Conservation (phyloP, 1,140 invertebrate genomes). For the Pachyrhynchus sulphureomaculatus region DNA sequence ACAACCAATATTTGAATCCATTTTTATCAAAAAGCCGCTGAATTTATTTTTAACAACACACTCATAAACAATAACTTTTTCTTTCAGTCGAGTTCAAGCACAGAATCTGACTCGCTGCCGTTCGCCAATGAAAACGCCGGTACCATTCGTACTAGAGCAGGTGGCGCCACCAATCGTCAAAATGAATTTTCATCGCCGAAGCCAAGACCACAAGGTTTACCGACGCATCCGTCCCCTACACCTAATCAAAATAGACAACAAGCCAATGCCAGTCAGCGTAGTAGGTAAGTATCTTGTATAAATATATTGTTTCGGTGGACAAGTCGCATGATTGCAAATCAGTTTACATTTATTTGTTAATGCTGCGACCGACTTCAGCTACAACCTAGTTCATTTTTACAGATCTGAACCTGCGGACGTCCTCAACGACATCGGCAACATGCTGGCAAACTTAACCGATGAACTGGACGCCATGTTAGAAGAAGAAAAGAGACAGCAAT, state of each 20-base stretch:
- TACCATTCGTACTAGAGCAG: conserved; percentile 84
- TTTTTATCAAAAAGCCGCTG: too few species aligned
- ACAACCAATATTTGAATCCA: too few species aligned
- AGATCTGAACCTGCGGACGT: conserved; percentile 80
- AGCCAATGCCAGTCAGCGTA: conserved; percentile 37
- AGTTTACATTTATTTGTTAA: too few species aligned
- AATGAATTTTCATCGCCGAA: conserved; percentile 54
- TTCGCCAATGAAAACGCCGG: conserved; percentile 99
- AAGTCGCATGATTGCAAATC: too few species aligned
- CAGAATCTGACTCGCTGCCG: conserved; percentile 93
- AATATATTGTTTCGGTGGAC: background rate
- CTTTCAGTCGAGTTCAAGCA: conserved; percentile 88
- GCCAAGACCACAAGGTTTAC: conserved; percentile 53
- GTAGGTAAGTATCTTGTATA: conserved; percentile 34
- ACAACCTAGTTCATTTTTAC: too few species aligned
- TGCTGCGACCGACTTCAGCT: too few species aligned
- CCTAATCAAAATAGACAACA: conserved; percentile 37
- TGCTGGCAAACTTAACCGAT: conserved; percentile 91
- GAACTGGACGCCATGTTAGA: conserved; percentile 93
- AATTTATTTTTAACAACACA: too few species aligned
- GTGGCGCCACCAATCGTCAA: conserved; percentile 43
- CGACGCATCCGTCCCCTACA: conserved; percentile 50
- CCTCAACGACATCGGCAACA: conserved; percentile 94
- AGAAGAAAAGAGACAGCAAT: conserved; percentile 75
- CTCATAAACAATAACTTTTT: too few species aligned